Base-by-base conservation (phyloP, 1,140 invertebrate genomes). In the Euglossa dilemma region DNA sequence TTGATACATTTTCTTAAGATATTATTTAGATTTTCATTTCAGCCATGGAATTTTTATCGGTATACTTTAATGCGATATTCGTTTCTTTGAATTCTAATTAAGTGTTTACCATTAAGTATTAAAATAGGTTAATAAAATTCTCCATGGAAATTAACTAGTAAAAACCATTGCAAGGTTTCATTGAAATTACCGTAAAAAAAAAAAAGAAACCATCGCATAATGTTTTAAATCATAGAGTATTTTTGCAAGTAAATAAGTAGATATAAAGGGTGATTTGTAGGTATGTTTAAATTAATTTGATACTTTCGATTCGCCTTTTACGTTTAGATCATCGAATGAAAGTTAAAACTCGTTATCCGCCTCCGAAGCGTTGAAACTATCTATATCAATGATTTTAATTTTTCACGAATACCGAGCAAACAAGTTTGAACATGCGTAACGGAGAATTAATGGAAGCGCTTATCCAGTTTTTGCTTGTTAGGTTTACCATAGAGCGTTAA, bases 401-500 rank as follows among this genome's bases (percentile, higher is more conserved):
- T 74, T 74, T 74, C 71, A n/a, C 11, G 18, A 28, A 28, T 9
- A 9, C 0, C 20, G 25, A 16, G n/a, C n/a, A 47, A 74, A 74
- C 71, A 25, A 59, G 71, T 59, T 74, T 45, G 8, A 16, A 59
- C 28, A n/a, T 4, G 36, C 54, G 56, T 61, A 61, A 69, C 47
- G 23, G 16, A 20, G 71, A 57, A 74, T 59, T 73, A 73, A 73
- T 73, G 36, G n/a, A 45, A 43, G 43, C 8, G 12, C 8, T 73
- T 74, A 61, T 74, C 54, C 71, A 45, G 36, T 71, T 71, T 71
- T 71, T 57, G 43, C 54, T 76, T 50, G 28, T 63, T 47, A 28
- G 6, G 50, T 63, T 75, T 76, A 54, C 20, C 74, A 43, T 57
- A 28, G 11, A n/a, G 71, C 43, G 36, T 64, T 69, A 57, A 47